These are phyloP conservation scores for Steinernema hermaphroditum DNA, from an alignment of 2,888 invertebrate genomes.

Conservation along the genomic window DNA sequence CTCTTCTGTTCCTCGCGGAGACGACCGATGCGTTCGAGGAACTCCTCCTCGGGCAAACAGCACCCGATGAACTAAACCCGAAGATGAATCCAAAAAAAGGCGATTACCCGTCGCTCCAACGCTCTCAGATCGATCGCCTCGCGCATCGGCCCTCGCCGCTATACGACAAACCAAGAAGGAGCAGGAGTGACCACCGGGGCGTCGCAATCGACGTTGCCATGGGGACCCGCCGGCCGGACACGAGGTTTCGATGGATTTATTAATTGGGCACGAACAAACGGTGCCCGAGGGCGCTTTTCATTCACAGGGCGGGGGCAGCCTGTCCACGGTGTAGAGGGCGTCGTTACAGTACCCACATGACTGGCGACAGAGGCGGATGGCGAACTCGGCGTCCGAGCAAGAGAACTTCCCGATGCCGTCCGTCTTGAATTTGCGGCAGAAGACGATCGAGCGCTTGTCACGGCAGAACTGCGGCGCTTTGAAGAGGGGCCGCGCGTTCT, in stretches of 20 bases:
- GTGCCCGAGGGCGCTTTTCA: no score
- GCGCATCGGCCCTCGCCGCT: conserved; percentile 13
- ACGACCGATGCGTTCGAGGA: background rate
- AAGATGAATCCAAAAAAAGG: background rate
- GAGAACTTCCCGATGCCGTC: conserved; percentile 55
- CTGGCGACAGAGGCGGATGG: conserved; percentile 52
- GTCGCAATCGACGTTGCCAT: background rate
- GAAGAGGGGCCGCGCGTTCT: conserved; percentile 44
- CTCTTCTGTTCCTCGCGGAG: conserved; percentile 23
- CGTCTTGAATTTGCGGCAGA: conserved; percentile 52
- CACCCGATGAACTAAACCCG: background rate
- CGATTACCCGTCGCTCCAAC: conserved; percentile 12
- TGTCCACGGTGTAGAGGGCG: conserved; percentile 40
- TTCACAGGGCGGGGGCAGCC: conserved; percentile 28
- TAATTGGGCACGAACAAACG: background rate
- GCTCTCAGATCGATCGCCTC: conserved; percentile 3
- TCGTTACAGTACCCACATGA: conserved; percentile 57
- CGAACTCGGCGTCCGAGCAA: conserved; percentile 54
- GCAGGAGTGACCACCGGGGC: background rate
- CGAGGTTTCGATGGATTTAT: background rate
- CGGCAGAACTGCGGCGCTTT: conserved; percentile 49
- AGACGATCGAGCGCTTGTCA: conserved; percentile 52
- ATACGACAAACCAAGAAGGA: conserved; percentile 8
- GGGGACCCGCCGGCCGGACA: background rate
- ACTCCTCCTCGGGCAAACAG: conserved; percentile 8